Evolutionary conservation across 2,888 invertebrate species (phyloP), one percentile per base, ranked within the genome.

Genomic region (Apodemia hepburni): DNA sequence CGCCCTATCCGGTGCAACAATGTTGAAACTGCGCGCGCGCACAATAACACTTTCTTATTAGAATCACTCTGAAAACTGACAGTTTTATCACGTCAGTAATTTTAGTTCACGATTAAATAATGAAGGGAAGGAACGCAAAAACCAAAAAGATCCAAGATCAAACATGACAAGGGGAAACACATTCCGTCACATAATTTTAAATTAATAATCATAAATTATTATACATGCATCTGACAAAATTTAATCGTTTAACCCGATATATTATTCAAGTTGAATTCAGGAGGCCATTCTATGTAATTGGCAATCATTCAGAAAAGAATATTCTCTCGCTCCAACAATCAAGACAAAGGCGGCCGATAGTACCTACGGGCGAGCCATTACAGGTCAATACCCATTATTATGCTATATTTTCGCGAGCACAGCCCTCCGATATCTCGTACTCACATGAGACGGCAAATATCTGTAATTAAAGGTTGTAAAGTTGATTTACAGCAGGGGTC

Each of bases 381-480:
- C 86, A 76, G 88, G 85, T 89, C 90, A 90, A 89, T 90, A 89
- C 87, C 90, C 89, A 90, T 91, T 91, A 91, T 91, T 91, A 91
- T 86, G 84, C 88, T 85, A 91, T 91, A 89, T 90, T 90, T 90
- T 90, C 85, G 88, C 88, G 86, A 87, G 87, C 87, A 77, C 87
- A 76, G 84, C 87, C 85, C 87, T 84, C 84, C 84, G 88, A 89
- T 89, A 87, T 84, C 84, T 84, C 85, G 81, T 81, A 82, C 82
- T 85, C 83, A 81, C 85, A 87, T 87, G 85, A 87, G 88, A 89
- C 82, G 85, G 90, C 87, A 88, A 91, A 91, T 90, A 88, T 89
- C 84, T 91, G 90, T 90, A 91, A 91, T 91, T 91, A 90, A 89
- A 88, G 88, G 90, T 84, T 90, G 90, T 91, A 91, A 91, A 91